Evolutionary conservation across 2,888 invertebrate species (phyloP).

Genomic region (Thera obeliscata): DNA sequence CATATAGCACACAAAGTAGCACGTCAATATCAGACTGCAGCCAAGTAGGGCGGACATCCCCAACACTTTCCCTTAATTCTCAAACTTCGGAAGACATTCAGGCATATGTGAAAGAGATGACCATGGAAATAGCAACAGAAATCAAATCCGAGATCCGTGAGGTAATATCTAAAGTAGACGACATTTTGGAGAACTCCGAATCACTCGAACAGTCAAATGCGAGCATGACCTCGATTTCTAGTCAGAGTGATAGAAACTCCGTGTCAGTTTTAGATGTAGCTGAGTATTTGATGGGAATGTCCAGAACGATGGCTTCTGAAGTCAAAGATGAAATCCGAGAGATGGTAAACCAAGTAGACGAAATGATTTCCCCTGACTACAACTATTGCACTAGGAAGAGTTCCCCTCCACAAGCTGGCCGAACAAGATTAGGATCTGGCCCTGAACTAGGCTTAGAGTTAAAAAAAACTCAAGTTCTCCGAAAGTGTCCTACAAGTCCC

Average conservation of each 20-base stretch:
- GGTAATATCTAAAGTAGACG: constrained; percentile 91
- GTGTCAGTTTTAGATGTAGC: constrained; percentile 90
- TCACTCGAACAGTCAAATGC: constrained; percentile 81
- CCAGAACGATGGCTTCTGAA: constrained; percentile 91
- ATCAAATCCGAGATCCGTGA: constrained; percentile 92
- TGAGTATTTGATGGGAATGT: constrained; percentile 90
- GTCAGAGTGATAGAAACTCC: constrained; percentile 87
- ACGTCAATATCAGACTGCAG: constrained; percentile 83
- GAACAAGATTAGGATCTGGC: constrained; percentile 74
- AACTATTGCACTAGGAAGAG: constrained; percentile 66
- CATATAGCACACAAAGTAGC: constrained; percentile 76
- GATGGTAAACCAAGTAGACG: constrained; percentile 89
- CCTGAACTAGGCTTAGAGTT: constrained; percentile 75
- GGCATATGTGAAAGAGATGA: constrained; percentile 91
- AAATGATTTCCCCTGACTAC: constrained; percentile 84
- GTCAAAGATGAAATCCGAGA: constrained; percentile 91
- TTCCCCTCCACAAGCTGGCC: constrained; percentile 76
- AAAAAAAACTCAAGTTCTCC: constrained; percentile 60
- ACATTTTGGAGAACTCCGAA: constrained; percentile 89
- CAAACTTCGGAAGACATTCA: constrained; percentile 87
- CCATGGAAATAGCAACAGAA: constrained; percentile 91
- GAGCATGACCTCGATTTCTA: constrained; percentile 82
- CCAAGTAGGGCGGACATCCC: constrained; percentile 82
- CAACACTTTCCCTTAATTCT: constrained; percentile 80
- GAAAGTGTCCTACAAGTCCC: constrained; percentile 80